Conservation (phyloP, 2,113 vertebrate species). For the Rhinichthys klamathensis region DNA sequence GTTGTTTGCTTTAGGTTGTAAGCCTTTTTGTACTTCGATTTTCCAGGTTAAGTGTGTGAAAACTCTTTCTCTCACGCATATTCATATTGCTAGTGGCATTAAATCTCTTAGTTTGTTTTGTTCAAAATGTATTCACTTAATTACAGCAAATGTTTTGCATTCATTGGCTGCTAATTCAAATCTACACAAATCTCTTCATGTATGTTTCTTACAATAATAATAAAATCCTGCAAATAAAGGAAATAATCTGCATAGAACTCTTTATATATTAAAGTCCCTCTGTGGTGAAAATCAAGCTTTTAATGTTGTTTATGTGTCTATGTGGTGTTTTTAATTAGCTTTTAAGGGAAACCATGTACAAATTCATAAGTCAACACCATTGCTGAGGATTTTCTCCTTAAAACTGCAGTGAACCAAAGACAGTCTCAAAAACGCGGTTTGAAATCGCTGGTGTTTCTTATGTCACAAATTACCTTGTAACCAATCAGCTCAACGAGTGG, state of each 20-base stretch:
- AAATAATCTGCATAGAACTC: background rate
- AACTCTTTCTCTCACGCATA: slow-evolving; percentile 1
- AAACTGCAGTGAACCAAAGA: no score
- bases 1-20: slow-evolving; percentile 42
- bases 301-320: no score
- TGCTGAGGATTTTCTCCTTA: no score
- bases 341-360: no score
- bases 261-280: no score
- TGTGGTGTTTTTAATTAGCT: no score
- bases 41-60: slow-evolving; percentile 34
- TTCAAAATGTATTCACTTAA: background rate
- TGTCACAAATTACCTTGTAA: no score
- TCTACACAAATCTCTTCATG: background rate
- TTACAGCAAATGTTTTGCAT: background rate
- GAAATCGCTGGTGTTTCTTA: no score
- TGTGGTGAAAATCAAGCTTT: no score
- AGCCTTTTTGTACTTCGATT: slow-evolving; percentile 38
- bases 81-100: background rate
- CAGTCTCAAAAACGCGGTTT: no score
- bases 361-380: no score
- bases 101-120: background rate
- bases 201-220: background rate
- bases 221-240: background rate
- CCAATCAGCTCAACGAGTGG: no score
- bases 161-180: background rate